Conservation (phyloP, 2,797 vertebrate species). For the Hyperoplus immaculatus region DNA sequence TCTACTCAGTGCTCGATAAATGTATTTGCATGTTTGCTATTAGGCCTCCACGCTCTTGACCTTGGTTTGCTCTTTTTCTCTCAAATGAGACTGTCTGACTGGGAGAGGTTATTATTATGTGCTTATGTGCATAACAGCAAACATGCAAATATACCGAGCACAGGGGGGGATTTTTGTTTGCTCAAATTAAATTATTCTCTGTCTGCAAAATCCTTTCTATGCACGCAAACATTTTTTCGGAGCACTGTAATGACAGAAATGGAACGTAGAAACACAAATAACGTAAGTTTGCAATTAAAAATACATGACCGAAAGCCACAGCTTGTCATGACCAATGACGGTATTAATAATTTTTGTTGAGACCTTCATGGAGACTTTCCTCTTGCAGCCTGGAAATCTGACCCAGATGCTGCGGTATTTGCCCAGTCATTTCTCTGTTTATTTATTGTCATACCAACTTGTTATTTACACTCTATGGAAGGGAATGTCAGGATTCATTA, state of each 20-base stretch:
- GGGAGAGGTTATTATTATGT: slow-evolving; percentile 4
- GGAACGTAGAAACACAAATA: background rate
- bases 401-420: slow-evolving; percentile 71
- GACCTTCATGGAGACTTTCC: slow-evolving; percentile 58
- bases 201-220: background rate
- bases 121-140: background rate
- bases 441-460: slow-evolving; percentile 75
- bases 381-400: slow-evolving; percentile 58
- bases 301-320: slow-evolving; percentile 40
- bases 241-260: background rate
- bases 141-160: background rate
- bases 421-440: slow-evolving; percentile 68
- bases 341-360: slow-evolving; percentile 47
- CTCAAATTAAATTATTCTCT: slow-evolving; percentile 8
- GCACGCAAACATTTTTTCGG: background rate
- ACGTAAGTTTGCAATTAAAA: background rate
- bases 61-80: background rate
- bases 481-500: slow-evolving; percentile 73
- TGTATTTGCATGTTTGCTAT: background rate
- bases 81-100: background rate
- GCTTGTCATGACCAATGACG: slow-evolving; percentile 55
- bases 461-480: slow-evolving; percentile 78
- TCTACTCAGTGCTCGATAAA: background rate
- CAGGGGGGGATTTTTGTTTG: background rate
- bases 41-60: background rate